Evolutionary conservation across 1,140 invertebrate genomes (phyloP).

Genomic region (Artemia franciscana): DNA sequence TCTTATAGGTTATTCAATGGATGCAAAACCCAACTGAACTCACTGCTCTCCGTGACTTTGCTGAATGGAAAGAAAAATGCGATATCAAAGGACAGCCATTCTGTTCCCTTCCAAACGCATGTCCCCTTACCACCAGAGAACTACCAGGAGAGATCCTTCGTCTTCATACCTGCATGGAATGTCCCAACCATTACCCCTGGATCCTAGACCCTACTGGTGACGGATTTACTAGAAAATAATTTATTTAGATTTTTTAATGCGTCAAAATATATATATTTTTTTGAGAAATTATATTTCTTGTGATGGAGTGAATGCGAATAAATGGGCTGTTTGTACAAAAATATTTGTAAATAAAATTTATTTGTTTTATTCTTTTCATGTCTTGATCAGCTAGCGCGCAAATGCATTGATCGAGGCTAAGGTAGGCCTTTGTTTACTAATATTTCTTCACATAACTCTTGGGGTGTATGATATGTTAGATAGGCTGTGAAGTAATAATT

Average conservation of each 20-base stretch:
- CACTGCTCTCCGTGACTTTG: constrained; percentile 61
- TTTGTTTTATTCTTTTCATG: too few species aligned
- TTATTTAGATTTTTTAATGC: background rate
- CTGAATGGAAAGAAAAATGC: constrained; percentile 86
- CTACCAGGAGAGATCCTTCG: constrained; percentile 72
- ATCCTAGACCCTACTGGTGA: constrained; percentile 80
- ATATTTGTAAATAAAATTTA: too few species aligned
- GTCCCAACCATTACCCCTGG: constrained; percentile 87
- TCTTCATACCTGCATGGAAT: constrained; percentile 84
- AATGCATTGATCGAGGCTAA: too few species aligned
- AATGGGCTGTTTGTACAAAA: too few species aligned
- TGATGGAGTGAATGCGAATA: too few species aligned
- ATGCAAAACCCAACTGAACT: constrained; percentile 86
- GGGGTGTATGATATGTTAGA: too few species aligned
- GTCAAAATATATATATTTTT: background rate
- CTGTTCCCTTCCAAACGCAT: constrained; percentile 73
- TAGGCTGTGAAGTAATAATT: too few species aligned
- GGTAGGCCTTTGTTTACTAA: too few species aligned
- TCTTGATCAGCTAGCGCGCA: too few species aligned
- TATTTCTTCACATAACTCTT: too few species aligned
- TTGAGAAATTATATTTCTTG: too few species aligned
- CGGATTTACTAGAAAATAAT: constrained; percentile 40
- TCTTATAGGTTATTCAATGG: constrained; percentile 64
- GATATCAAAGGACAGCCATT: constrained; percentile 78
- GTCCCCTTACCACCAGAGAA: constrained; percentile 58